Base-by-base conservation (phyloP, 2,113 vertebrate species). In the Rhinolophus ferrumequinum region DNA sequence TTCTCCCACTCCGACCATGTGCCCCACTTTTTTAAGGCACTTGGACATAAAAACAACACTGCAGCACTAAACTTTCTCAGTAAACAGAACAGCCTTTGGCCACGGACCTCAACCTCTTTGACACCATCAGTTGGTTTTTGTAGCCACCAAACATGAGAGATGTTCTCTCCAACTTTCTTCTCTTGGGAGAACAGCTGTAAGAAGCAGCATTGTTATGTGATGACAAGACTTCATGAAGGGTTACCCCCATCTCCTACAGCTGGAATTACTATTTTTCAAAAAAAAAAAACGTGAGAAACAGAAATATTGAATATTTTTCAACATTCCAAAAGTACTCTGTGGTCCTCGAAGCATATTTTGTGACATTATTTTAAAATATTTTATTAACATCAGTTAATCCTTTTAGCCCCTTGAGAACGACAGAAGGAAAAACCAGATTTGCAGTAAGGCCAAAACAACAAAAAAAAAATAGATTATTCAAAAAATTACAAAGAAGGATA, bases 161-260 rank as follows among this genome's bases (percentile, higher is more conserved):
- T 10, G 2, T 52, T 76, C 76, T 64, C 58, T 24, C n/a, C 28
- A 33, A 2, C 3, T 41, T 11, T 35, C 77, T 82, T 47, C 93
- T 90, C 97, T 60, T 30, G 96, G 97, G 94, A 96, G 26, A 95
- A 90, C 96, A 96, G 96, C 97, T 97, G 95, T 4, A 33, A 60
- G n/a, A 14, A 76, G 44, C 64, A 19, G 38, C 86, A 35, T 0
- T 47, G 84, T 2, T 88, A 33, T 1, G 8, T 0, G 38, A 13
- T 75, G 93, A 96, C 60, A n/a, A 38, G 86, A 9, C 66, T n/a
- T 22, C 1, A 28, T 60, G 12, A 77, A 66, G 84, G 70, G 54
- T 10, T 9, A 21, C 24, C 79, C 92, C 33, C 8, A 1, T 58
- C 67, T 52, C 44, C 93, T 50, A 33, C 30, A 60, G 86, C 90